phyloP scores from a whole-genome alignment of 2,888 invertebrate genomes.

The Drosophila sordidapex region DNA sequence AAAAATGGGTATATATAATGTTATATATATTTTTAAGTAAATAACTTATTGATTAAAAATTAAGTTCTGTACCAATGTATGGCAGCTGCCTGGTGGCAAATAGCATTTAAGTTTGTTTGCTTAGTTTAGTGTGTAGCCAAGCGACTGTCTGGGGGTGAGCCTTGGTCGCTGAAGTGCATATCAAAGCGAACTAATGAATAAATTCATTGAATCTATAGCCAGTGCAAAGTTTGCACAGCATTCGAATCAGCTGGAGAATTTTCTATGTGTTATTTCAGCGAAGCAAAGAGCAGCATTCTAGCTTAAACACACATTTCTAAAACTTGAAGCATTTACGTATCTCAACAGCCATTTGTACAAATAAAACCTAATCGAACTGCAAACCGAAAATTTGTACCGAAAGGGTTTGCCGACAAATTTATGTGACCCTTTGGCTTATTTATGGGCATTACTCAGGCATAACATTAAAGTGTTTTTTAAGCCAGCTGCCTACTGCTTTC shows the following conservation, averaged over 20 bases:
- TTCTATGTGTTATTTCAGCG: constrained; percentile 25
- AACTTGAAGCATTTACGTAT: constrained; percentile 41
- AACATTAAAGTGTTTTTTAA: constrained; percentile 73
- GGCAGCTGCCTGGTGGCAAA: constrained; percentile 53
- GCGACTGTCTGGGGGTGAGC: constrained; percentile 9
- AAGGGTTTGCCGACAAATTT: constrained; percentile 51
- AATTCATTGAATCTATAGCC: constrained; percentile 74
- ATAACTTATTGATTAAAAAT: not conserved
- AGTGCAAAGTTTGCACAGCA: constrained; percentile 66
- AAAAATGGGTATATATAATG: fast-evolving
- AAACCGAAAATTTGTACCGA: constrained; percentile 22
- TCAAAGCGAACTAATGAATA: constrained; percentile 78
- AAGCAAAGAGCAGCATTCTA: constrained; percentile 10
- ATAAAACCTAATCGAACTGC: constrained; percentile 36
- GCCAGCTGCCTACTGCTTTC: constrained; percentile 45
- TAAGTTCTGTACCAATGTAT: constrained; percentile 33
- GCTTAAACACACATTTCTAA: constrained; percentile 31
- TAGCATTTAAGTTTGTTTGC: constrained; percentile 73
- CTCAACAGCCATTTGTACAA: constrained; percentile 47
- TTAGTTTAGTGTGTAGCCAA: constrained; percentile 53
- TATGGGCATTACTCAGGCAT: constrained; percentile 68
- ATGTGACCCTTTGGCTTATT: constrained; percentile 72
- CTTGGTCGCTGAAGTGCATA: constrained; percentile 59
- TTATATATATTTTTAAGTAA: not conserved
- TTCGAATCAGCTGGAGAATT: constrained; percentile 47